Evolutionary conservation across 2,888 invertebrate genomes (phyloP).

Genomic region (Girardia tigrina): DNA sequence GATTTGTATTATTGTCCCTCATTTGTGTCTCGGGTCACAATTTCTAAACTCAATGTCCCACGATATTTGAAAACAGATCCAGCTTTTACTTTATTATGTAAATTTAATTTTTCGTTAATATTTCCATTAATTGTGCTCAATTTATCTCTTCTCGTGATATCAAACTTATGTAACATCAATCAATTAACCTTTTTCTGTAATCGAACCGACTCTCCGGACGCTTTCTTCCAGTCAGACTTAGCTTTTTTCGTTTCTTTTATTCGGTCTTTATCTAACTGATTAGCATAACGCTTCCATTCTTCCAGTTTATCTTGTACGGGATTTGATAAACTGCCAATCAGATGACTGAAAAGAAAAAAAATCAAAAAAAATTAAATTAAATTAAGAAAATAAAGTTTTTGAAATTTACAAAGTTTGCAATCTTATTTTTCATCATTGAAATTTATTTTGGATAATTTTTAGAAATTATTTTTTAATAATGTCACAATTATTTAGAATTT

Average conservation of each 20-base stretch:
- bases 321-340: slow-evolving; percentile 8
- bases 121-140: too few relatives aligned
- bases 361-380: background rate
- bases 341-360: slow-evolving; percentile 21
- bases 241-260: slow-evolving; percentile 1
- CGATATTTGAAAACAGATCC: too few relatives aligned
- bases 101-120: too few relatives aligned
- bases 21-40: too few relatives aligned
- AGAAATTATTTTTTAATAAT: too few relatives aligned
- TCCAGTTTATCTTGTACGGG: slow-evolving; percentile 27
- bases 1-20: too few relatives aligned
- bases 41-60: too few relatives aligned
- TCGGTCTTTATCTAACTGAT: slow-evolving; percentile 28
- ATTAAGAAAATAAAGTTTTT: background rate
- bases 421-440: background rate
- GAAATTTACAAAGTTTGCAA: background rate
- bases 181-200: slow-evolving; percentile 26
- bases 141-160: too few relatives aligned
- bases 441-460: too few relatives aligned
- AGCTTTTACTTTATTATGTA: too few relatives aligned
- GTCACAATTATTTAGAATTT: too few relatives aligned
- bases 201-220: background rate
- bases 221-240: slow-evolving; percentile 15
- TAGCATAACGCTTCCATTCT: slow-evolving; percentile 21
- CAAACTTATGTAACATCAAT: too few relatives aligned